These are phyloP conservation scores for Chauna torquata DNA, from an alignment of 2,113 vertebrate genomes.

Conservation along the genomic window DNA sequence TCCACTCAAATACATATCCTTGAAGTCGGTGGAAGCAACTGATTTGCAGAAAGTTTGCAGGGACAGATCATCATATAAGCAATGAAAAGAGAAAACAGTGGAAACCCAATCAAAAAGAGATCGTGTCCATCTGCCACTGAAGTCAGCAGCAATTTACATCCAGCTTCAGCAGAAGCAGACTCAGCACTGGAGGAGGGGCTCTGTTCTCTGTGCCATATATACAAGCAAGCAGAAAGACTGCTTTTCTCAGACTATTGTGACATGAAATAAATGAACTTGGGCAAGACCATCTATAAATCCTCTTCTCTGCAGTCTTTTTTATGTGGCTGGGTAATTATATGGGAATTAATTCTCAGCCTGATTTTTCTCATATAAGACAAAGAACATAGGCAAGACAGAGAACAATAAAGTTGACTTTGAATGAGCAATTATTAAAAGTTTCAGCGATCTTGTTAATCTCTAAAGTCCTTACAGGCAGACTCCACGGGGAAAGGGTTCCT, in stretches of 20 bases:
- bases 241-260: not conserved
- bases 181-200: not conserved
- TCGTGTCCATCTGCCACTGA: not conserved
- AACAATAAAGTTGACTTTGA: not conserved
- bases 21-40: not conserved
- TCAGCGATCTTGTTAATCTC: not conserved
- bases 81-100: not conserved
- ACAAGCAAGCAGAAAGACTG: not conserved
- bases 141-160: not conserved
- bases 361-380: not conserved
- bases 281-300: not conserved
- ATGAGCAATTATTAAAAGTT: not conserved
- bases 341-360: not conserved
- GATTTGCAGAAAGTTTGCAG: not conserved
- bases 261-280: not conserved
- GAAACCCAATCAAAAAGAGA: not conserved
- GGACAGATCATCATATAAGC: not conserved
- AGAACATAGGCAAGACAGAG: not conserved
- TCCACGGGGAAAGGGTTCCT: not conserved
- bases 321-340: not conserved
- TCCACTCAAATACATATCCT: not conserved
- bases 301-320: not conserved
- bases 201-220: not conserved
- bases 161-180: not conserved
- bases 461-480: not conserved